These are phyloP conservation scores for Xyrichtys novacula DNA, from an alignment of 2,797 vertebrate genomes.

Conservation along the genomic window DNA sequence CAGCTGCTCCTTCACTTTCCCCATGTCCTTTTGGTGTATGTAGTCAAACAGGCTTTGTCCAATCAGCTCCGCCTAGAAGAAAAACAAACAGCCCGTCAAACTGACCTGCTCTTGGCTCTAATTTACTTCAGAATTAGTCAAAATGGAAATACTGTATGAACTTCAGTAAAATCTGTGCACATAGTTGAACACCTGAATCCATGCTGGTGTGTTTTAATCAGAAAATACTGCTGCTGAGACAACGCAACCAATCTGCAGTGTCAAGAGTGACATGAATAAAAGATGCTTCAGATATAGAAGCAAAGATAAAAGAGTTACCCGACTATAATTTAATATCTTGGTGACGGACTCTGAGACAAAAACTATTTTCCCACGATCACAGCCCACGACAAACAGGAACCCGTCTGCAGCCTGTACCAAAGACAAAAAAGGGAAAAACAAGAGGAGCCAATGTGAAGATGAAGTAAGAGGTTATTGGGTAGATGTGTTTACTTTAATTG, in stretches of 20 bases:
- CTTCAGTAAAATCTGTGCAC: background rate
- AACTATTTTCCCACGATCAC: conserved; percentile 95
- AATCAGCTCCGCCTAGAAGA: conserved; percentile 89
- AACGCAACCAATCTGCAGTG: conserved; percentile 46
- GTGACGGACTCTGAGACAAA: conserved; percentile 96
- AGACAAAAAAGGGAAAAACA: conserved; percentile 42
- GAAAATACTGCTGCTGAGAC: background rate
- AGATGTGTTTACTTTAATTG: background rate
- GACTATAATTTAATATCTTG: conserved; percentile 93
- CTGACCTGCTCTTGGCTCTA: conserved; percentile 5
- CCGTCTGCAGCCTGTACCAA: conserved; percentile 92
- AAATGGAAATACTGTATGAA: background rate
- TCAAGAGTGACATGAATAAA: conserved; percentile 39
- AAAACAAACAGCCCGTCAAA: conserved; percentile 54
- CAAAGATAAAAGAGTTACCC: conserved; percentile 83
- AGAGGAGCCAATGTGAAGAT: conserved; percentile 34
- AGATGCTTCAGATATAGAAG: conserved; percentile 41
- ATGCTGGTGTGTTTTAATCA: background rate
- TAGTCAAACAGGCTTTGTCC: conserved; percentile 97
- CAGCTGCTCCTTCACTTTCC: conserved; percentile 97
- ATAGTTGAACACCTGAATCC: background rate
- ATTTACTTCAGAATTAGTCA: background rate
- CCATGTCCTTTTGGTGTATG: conserved; percentile 96
- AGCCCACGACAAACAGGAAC: conserved; percentile 97
- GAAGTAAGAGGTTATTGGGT: conserved; percentile 33